These are phyloP conservation scores for Pantherophis alleghaniensis DNA, from an alignment of 2,797 vertebrate genomes.

Conservation along the genomic window DNA sequence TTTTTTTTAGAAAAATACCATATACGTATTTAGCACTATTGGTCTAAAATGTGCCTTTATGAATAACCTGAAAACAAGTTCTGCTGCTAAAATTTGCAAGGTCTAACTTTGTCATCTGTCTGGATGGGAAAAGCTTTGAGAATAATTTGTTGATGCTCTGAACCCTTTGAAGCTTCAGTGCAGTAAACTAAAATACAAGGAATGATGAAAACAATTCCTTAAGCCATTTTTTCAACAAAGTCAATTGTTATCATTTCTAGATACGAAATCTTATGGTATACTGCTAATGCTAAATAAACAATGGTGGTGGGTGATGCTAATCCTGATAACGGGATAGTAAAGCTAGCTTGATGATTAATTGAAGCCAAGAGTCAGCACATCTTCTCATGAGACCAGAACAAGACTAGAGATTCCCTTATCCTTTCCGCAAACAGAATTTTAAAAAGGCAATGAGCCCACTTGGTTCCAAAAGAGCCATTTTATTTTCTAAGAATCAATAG, in stretches of 20 bases:
- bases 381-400: neutral
- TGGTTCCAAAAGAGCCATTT: conserved; percentile 63
- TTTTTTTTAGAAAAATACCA: neutral
- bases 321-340: neutral
- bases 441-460: neutral
- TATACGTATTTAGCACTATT: neutral
- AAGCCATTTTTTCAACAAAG: neutral
- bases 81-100: neutral
- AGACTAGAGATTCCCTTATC: neutral
- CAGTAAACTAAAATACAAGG: neutral
- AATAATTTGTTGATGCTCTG: neutral
- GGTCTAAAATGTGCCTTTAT: neutral
- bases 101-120: neutral
- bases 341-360: neutral
- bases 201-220: neutral
- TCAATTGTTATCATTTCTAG: neutral
- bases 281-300: neutral
- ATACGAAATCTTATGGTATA: neutral
- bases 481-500: conserved; percentile 80
- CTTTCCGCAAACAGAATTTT: neutral
- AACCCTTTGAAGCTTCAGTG: neutral
- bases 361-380: neutral
- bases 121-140: neutral
- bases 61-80: neutral
- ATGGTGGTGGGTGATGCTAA: neutral